Conservation (phyloP, 2,888 invertebrate genomes). For the Anticlea derivata region DNA sequence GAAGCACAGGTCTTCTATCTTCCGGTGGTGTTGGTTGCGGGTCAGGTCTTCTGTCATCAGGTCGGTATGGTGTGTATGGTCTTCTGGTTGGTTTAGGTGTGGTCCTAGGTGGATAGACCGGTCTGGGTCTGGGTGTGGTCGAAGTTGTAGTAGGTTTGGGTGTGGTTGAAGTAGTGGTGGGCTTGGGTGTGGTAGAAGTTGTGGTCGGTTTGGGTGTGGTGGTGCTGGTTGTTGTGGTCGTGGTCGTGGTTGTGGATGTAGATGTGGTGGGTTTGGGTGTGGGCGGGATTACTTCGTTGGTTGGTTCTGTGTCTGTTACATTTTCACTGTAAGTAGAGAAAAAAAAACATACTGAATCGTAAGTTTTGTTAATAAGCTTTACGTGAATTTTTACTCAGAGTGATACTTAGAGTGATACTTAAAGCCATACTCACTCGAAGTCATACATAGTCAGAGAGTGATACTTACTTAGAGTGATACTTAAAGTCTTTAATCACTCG, state of each 20-base stretch:
- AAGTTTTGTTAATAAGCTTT: too few relatives aligned
- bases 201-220: conserved; percentile 33
- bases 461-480: too few relatives aligned
- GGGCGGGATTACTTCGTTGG: conserved; percentile 14
- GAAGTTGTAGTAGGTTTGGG: conserved; percentile 27
- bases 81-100: conserved; percentile 32
- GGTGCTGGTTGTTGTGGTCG: conserved; percentile 22
- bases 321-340: conserved; percentile 49
- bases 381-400: too few relatives aligned
- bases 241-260: conserved; percentile 26
- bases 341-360: too few relatives aligned
- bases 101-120: conserved; percentile 27
- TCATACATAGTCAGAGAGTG: too few relatives aligned
- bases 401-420: too few relatives aligned
- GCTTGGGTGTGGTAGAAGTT: conserved; percentile 24
- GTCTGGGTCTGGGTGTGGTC: conserved; percentile 32
- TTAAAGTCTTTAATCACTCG: too few relatives aligned
- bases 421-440: too few relatives aligned
- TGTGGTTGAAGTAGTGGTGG: conserved; percentile 36
- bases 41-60: conserved; percentile 22
- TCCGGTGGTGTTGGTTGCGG: conserved; percentile 8
- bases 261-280: conserved; percentile 16
- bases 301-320: conserved; percentile 34
- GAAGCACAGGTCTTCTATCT: conserved; percentile 9
- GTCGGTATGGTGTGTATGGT: conserved; percentile 34